phyloP scores from a whole-genome alignment of 1,140 invertebrate species.

The Chrysoperla carnea region DNA sequence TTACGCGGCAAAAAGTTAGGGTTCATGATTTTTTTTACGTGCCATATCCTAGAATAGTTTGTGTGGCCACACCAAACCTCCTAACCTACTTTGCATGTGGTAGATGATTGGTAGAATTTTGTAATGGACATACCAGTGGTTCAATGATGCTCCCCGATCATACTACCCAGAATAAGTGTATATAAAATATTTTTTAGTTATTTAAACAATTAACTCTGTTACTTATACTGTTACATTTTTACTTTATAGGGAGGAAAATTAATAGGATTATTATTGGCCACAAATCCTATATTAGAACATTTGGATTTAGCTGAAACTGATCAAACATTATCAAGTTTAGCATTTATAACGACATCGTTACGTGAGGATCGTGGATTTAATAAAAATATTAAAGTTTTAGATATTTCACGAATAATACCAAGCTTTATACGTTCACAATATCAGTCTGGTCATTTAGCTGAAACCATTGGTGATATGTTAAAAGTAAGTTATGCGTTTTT shows the following conservation, averaged over 20 bases:
- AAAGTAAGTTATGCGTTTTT: constrained; percentile 17
- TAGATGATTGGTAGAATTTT: no score
- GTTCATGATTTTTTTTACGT: no score
- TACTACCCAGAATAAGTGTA: no score
- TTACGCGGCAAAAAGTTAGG: no score
- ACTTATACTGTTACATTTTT: no score
- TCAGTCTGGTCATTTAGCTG: constrained; percentile 16
- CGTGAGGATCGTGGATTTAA: constrained; percentile 17
- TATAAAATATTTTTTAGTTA: no score
- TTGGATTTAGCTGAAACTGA: constrained; percentile 34
- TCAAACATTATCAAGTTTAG: constrained; percentile 28
- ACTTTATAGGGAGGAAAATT: constrained; percentile 22
- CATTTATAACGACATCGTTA: constrained; percentile 24
- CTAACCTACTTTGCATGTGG: no score
- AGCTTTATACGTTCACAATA: constrained; percentile 10
- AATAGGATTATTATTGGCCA: constrained; percentile 24
- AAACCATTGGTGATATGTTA: constrained; percentile 16
- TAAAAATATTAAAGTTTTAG: constrained; percentile 27
- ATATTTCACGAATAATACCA: constrained; percentile 33
- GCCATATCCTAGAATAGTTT: no score
- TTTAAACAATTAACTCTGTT: no score
- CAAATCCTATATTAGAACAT: constrained; percentile 24
- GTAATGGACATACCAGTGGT: no score
- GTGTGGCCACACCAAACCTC: no score
- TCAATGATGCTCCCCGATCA: no score